Conservation (phyloP, 2,113 vertebrate species). For the Rhodinocichla rosea region DNA sequence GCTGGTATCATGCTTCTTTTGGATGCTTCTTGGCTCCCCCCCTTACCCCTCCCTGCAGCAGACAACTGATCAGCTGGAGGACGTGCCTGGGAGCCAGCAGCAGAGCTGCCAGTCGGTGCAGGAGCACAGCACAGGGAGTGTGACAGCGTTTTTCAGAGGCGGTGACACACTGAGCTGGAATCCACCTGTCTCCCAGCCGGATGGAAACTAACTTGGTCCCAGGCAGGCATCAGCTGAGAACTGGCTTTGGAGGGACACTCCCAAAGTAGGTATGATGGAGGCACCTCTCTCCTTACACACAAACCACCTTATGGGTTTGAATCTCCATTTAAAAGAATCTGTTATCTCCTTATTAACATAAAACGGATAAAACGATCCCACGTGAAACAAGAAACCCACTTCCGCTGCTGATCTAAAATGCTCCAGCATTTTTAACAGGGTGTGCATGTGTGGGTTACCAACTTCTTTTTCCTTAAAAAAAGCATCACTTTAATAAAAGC, state of each 20-base stretch:
- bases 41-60: not conserved
- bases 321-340: not conserved
- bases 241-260: conserved; percentile 15
- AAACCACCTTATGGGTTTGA: not conserved
- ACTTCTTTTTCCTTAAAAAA: not conserved
- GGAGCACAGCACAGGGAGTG: not conserved
- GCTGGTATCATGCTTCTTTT: not conserved
- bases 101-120: not conserved
- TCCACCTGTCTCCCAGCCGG: not conserved
- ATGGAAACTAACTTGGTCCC: not conserved
- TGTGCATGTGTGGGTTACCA: not conserved
- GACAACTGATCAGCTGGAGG: not conserved
- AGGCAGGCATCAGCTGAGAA: not conserved
- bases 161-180: not conserved
- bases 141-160: not conserved
- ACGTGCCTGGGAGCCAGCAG: not conserved
- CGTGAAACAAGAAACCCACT: not conserved
- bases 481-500: not conserved
- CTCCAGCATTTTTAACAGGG: not conserved
- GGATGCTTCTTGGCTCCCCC: not conserved
- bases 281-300: not conserved
- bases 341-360: not conserved
- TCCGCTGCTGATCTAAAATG: not conserved
- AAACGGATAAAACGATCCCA: not conserved
- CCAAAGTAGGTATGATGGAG: not conserved